A percentile compares a stretch with the other conserved stretches of the same genome.
Evolutionary conservation across 1,140 invertebrate genomes (phyloP).

Genomic region (Cherax destructor): DNA sequence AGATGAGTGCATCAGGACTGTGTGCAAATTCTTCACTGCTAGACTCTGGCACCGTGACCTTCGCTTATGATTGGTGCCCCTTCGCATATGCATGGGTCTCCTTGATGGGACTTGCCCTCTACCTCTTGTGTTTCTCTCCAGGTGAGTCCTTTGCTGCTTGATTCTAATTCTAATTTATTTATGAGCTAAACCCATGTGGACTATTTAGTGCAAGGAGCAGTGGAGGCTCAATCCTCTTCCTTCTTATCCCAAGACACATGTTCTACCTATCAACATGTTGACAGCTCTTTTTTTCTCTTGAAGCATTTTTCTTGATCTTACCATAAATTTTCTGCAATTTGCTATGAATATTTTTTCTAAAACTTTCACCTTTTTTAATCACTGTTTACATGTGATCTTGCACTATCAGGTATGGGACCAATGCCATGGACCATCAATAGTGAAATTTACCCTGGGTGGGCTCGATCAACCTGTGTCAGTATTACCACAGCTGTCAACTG

Average conservation of each 20-base stretch:
- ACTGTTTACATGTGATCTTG: not conserved
- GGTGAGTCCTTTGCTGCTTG: constrained; percentile 30
- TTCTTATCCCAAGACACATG: too few species aligned
- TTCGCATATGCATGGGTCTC: constrained; percentile 78
- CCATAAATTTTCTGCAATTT: too few species aligned
- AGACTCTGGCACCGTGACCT: constrained; percentile 71
- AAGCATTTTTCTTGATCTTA: too few species aligned
- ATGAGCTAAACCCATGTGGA: too few species aligned
- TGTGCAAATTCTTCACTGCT: constrained; percentile 65
- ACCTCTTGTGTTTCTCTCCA: constrained; percentile 73
- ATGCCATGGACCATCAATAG: constrained; percentile 83
- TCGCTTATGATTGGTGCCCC: constrained; percentile 76
- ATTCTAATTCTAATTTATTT: too few species aligned
- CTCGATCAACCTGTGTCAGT: constrained; percentile 79
- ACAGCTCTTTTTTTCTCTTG: too few species aligned
- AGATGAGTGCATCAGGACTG: constrained; percentile 52
- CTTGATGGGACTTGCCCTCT: constrained; percentile 77
- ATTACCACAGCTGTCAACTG: constrained; percentile 80
- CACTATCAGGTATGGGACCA: constrained; percentile 78
- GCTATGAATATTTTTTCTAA: too few species aligned
- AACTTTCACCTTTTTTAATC: not conserved
- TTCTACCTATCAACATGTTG: too few species aligned
- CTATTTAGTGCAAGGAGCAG: too few species aligned
- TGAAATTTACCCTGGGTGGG: constrained; percentile 82
- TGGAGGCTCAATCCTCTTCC: too few species aligned